Evolutionary conservation across 1,140 invertebrate genomes (phyloP).

Genomic region (Drosophila cardini): DNA sequence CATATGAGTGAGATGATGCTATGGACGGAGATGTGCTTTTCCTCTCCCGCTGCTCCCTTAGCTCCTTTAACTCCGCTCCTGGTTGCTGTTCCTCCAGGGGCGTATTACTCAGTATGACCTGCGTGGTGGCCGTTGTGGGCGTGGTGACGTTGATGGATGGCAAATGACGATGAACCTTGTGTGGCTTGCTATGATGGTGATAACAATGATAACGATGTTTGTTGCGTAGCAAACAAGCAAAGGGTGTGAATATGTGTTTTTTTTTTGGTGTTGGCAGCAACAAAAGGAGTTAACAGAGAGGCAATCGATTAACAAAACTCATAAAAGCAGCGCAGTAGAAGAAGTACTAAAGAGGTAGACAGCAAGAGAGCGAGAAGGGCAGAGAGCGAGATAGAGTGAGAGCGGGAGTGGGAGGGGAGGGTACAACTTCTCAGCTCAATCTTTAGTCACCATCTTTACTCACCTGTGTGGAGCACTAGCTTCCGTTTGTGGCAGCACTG

Average conservation of each 20-base stretch:
- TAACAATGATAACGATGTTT: constrained; percentile 54
- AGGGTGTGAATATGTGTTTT: constrained; percentile 35
- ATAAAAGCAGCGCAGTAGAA: constrained; percentile 59
- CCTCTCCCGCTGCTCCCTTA: not conserved
- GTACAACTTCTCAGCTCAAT: constrained; percentile 10
- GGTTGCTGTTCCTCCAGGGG: constrained; percentile 37
- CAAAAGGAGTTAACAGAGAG: constrained; percentile 70
- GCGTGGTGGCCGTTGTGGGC: constrained; percentile 73
- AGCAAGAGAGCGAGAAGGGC: constrained; percentile 2
- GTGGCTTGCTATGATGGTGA: constrained; percentile 59
- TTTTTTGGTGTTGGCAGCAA: constrained; percentile 65
- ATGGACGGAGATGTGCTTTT: constrained; percentile 53
- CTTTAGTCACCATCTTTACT: not conserved
- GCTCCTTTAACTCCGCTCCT: not conserved
- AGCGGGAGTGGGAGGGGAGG: constrained; percentile 17
- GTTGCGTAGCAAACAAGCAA: constrained; percentile 62
- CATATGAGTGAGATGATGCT: constrained; percentile 65
- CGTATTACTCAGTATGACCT: constrained; percentile 69
- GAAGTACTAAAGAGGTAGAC: constrained; percentile 5
- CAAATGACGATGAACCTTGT: constrained; percentile 66
- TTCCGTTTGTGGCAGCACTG: constrained; percentile 1
- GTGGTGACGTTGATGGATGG: constrained; percentile 81
- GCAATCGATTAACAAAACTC: constrained; percentile 74
- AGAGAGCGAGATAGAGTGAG: not conserved
- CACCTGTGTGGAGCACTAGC: constrained; percentile 38